These are phyloP conservation scores for Xiphydria camelus DNA, from an alignment of 2,888 invertebrate species.

Conservation along the genomic window DNA sequence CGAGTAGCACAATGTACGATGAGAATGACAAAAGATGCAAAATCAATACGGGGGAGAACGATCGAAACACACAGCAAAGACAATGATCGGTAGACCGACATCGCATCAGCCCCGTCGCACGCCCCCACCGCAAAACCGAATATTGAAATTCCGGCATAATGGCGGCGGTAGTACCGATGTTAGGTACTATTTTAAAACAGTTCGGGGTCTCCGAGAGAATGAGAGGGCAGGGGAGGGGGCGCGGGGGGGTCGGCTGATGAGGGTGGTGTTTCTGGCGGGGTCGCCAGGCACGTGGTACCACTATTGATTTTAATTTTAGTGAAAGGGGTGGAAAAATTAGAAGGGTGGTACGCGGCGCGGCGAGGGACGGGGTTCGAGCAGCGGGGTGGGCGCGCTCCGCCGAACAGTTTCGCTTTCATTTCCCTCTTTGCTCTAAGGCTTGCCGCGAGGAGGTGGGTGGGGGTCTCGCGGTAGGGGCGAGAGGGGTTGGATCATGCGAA, in stretches of 20 bases:
- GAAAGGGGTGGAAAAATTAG: slow-evolving; percentile 59
- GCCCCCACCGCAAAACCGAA: slow-evolving; percentile 27
- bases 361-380: slow-evolving; percentile 33
- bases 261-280: slow-evolving; percentile 48
- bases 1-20: too few relatives aligned
- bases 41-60: too few relatives aligned
- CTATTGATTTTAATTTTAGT: slow-evolving; percentile 60
- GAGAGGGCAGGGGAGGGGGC: slow-evolving; percentile 14
- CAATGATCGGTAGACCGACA: too few relatives aligned
- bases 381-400: slow-evolving; percentile 51
- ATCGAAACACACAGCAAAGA: too few relatives aligned
- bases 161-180: slow-evolving; percentile 26
- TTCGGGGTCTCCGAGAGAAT: slow-evolving; percentile 31
- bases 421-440: slow-evolving; percentile 47
- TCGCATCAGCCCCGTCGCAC: slow-evolving; percentile 17
- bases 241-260: slow-evolving; percentile 17
- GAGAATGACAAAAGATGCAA: too few relatives aligned
- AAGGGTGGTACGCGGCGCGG: slow-evolving; percentile 52
- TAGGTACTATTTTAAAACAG: slow-evolving; percentile 41
- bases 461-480: slow-evolving; percentile 15
- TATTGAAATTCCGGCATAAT: slow-evolving; percentile 36
- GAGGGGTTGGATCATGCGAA: too few relatives aligned
- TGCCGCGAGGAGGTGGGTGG: slow-evolving; percentile 32
- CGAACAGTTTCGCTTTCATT: slow-evolving; percentile 57
- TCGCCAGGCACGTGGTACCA: slow-evolving; percentile 56